phyloP scores from a whole-genome alignment of 2,888 invertebrate species.

The Eurois occulta region DNA sequence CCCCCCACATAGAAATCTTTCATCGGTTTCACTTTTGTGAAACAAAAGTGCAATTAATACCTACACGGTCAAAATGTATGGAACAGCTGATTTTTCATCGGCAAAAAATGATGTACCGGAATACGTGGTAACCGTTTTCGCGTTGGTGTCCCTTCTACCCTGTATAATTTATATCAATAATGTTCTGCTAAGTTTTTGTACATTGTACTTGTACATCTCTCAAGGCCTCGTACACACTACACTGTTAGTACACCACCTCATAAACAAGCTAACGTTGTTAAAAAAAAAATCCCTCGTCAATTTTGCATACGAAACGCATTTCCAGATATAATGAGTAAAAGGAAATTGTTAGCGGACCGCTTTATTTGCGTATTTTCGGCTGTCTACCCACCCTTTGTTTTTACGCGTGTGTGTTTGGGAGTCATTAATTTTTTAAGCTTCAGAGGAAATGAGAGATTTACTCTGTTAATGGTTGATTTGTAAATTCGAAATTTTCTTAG shows the following conservation, averaged over 20 bases:
- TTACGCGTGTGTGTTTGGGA: conserved; percentile 83
- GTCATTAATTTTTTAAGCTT: conserved; percentile 84
- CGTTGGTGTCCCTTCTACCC: too few relatives aligned
- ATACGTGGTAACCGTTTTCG: too few relatives aligned
- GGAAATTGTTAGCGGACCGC: conserved; percentile 85
- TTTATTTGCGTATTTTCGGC: conserved; percentile 85
- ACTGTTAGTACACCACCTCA: conserved; percentile 30
- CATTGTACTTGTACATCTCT: background rate
- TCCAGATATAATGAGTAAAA: conserved; percentile 81
- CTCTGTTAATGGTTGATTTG: conserved; percentile 57
- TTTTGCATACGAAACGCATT: conserved; percentile 73
- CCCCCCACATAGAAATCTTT: too few relatives aligned
- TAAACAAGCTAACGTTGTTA: conserved; percentile 51
- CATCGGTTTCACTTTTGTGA: too few relatives aligned
- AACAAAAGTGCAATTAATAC: too few relatives aligned
- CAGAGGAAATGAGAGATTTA: conserved; percentile 81
- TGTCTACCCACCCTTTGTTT: conserved; percentile 79
- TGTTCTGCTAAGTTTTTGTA: background rate
- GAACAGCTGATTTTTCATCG: too few relatives aligned
- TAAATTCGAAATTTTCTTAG: conserved; percentile 7
- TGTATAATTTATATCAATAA: too few relatives aligned
- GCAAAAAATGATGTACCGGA: too few relatives aligned
- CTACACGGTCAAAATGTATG: too few relatives aligned
- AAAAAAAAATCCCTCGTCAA: conserved; percentile 67
- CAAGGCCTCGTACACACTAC: conserved; percentile 8